Evolutionary conservation across 2,888 invertebrate genomes (phyloP).

Genomic region (Tribolium freemani): DNA sequence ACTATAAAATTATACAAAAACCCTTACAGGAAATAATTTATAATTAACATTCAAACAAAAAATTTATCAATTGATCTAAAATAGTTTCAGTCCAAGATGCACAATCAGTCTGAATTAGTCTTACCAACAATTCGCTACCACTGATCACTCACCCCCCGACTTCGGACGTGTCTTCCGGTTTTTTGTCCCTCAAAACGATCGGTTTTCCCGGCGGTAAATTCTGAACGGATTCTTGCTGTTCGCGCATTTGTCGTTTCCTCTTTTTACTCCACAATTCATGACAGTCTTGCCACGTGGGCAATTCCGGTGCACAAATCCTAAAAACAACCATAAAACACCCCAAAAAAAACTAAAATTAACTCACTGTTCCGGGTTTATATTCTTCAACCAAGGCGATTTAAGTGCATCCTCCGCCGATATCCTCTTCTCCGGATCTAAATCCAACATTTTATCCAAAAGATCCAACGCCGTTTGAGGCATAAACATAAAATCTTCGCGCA

Average conservation of each 20-base stretch:
- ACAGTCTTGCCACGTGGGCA: conserved; percentile 98
- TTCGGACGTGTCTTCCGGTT: conserved; percentile 69
- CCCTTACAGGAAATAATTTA: conserved; percentile 39
- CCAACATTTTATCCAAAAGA: conserved; percentile 95
- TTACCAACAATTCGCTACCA: conserved; percentile 54
- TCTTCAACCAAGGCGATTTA: conserved; percentile 91
- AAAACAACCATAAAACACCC: conserved; percentile 3
- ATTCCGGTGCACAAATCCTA: conserved; percentile 85
- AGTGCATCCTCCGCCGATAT: conserved; percentile 96
- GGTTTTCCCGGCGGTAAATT: conserved; percentile 68
- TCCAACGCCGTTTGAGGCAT: conserved; percentile 92
- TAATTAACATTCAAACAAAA: conserved; percentile 45
- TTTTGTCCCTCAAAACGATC: conserved; percentile 56
- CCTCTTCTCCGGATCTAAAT: conserved; percentile 93
- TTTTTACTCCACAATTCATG: conserved; percentile 99
- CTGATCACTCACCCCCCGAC: conserved; percentile 72
- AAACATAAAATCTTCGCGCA: conserved; percentile 94
- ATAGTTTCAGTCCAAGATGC: conserved; percentile 49
- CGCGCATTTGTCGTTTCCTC: conserved; percentile 86
- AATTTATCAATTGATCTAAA: conserved; percentile 26
- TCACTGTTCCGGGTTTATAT: conserved; percentile 91
- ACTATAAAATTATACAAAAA: conserved; percentile 31
- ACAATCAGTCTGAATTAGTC: conserved; percentile 46
- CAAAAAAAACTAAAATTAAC: conserved; percentile 63
- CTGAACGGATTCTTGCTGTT: conserved; percentile 76